A percentile compares a stretch with the other conserved stretches of the same genome.
Evolutionary conservation across 2,113 vertebrate species (phyloP).

Genomic region (Xenopus borealis): DNA sequence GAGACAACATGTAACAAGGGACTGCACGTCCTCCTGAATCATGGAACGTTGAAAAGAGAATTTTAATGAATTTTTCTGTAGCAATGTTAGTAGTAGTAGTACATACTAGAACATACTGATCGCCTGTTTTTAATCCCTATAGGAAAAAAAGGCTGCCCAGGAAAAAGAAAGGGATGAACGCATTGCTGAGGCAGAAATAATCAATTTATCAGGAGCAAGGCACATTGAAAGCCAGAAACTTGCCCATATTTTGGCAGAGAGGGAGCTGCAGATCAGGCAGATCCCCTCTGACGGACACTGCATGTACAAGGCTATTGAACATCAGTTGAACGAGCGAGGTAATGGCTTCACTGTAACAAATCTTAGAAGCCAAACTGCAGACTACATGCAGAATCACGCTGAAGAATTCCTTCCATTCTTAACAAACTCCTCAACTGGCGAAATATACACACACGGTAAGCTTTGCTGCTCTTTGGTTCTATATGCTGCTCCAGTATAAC

Average conservation of each 20-base stretch:
- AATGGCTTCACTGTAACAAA: constrained; percentile 65
- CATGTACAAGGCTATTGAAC: constrained; percentile 90
- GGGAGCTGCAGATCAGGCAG: constrained; percentile 85
- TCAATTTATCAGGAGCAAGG: constrained; percentile 84
- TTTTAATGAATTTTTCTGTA: too few relatives aligned
- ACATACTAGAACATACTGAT: too few relatives aligned
- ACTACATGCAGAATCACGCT: constrained; percentile 80
- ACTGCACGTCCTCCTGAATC: too few relatives aligned
- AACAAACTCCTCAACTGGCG: constrained; percentile 81
- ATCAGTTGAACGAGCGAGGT: constrained; percentile 73
- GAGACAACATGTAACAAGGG: too few relatives aligned
- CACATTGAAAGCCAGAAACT: constrained; percentile 88
- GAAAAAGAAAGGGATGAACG: constrained; percentile 89
- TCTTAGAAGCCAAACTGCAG: constrained; percentile 77
- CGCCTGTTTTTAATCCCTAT: background rate
- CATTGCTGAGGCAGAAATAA: constrained; percentile 92
- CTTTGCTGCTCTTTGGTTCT: background rate
- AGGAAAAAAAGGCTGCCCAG: constrained; percentile 94
- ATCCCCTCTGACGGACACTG: constrained; percentile 95
- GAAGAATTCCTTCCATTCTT: constrained; percentile 93
- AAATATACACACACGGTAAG: constrained; percentile 82
- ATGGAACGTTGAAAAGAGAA: too few relatives aligned
- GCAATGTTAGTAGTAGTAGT: too few relatives aligned
- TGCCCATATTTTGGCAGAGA: constrained; percentile 70
- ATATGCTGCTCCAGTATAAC: too few relatives aligned